These are phyloP conservation scores for Chromobotia macracanthus DNA, from an alignment of 2,797 vertebrate species.

Conservation along the genomic window DNA sequence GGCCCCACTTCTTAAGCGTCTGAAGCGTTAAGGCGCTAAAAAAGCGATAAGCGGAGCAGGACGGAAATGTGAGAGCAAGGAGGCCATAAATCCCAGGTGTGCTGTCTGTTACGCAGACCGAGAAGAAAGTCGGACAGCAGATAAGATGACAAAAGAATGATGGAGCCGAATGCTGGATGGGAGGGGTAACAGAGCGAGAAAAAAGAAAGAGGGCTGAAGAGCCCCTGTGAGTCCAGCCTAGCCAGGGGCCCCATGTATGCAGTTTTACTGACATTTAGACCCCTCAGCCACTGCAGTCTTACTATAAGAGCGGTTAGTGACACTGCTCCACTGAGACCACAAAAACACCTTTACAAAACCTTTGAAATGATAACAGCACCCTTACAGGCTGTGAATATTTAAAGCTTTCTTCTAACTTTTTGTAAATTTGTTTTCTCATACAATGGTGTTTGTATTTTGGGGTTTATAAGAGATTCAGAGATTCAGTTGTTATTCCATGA, in stretches of 20 bases:
- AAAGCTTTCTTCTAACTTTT: background rate
- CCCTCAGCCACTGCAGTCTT: constrained; percentile 24
- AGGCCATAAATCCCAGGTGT: constrained; percentile 54
- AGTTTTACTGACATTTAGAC: constrained; percentile 48
- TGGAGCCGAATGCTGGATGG: background rate
- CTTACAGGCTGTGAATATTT: background rate
- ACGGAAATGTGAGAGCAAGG: constrained; percentile 44
- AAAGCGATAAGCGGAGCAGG: constrained; percentile 54
- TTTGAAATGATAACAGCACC: constrained; percentile 2
- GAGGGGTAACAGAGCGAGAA: constrained; percentile 5
- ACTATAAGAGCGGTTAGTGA: constrained; percentile 38
- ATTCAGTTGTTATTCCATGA: background rate
- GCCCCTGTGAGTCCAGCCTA: constrained; percentile 24
- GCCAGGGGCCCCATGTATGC: constrained; percentile 21
- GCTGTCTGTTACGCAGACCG: constrained; percentile 39
- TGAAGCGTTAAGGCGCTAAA: constrained; percentile 49
- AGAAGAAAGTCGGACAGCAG: constrained; percentile 33
- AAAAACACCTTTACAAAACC: background rate
- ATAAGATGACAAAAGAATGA: constrained; percentile 52
- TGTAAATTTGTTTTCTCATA: background rate
- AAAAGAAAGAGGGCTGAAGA: constrained; percentile 7
- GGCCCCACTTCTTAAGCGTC: constrained; percentile 31
- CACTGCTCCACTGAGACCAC: constrained; percentile 6
- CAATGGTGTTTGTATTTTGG: background rate
- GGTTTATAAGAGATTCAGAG: background rate